These are phyloP conservation scores for Tapirus terrestris DNA, from an alignment of 2,113 vertebrate species.

Conservation along the genomic window DNA sequence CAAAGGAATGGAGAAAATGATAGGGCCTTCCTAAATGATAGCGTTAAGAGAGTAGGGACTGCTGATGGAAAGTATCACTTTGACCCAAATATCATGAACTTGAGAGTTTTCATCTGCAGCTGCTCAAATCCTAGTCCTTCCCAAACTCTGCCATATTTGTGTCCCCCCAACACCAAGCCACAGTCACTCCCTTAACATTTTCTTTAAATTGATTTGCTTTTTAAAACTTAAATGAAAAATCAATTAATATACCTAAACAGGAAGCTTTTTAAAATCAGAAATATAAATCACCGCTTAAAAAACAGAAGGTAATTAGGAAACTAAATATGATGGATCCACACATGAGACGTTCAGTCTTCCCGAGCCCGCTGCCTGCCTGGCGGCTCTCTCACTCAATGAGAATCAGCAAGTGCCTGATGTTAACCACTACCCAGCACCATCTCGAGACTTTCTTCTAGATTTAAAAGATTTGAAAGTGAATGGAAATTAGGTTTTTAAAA, in stretches of 20 bases:
- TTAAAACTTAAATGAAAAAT: background rate
- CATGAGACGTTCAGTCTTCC: background rate
- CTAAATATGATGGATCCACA: background rate
- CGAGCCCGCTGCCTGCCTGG: background rate
- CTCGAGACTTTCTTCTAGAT: background rate
- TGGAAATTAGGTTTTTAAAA: background rate
- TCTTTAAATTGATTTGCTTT: background rate
- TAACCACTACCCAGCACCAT: background rate
- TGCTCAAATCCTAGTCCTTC: background rate
- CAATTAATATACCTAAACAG: background rate
- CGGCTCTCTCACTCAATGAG: background rate
- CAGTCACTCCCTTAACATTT: background rate
- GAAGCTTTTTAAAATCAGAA: background rate
- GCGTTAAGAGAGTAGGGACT: background rate
- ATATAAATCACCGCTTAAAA: background rate
- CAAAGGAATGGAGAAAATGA: background rate
- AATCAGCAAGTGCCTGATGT: background rate
- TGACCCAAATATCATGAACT: background rate
- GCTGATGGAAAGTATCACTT: background rate
- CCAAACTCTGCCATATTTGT: background rate
- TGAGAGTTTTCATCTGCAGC: background rate
- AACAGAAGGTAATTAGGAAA: background rate
- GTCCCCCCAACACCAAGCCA: rapidly evolving
- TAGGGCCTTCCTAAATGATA: background rate
- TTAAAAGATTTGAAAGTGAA: background rate